These are phyloP conservation scores for Plutomurus gul DNA, from an alignment of 1,140 invertebrate genomes.

Conservation along the genomic window DNA sequence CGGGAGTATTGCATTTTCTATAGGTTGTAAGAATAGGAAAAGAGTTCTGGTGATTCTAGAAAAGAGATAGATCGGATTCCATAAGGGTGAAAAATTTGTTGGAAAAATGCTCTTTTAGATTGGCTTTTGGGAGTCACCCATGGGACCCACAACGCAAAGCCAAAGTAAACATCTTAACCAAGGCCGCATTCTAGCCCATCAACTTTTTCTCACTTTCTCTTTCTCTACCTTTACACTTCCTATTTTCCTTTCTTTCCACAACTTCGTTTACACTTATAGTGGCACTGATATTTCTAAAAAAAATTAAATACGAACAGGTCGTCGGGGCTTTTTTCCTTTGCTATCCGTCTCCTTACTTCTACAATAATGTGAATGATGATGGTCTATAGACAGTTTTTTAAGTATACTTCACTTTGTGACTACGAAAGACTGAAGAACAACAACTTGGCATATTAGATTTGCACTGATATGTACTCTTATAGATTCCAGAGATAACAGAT, in stretches of 20 bases:
- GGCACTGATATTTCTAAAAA: too few species aligned
- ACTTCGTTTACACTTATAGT: not conserved
- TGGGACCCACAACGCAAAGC: constrained; percentile 14
- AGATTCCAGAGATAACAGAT: too few species aligned
- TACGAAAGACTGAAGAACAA: too few species aligned
- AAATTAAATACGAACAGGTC: too few species aligned
- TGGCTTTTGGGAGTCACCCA: constrained; percentile 8
- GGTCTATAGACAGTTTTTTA: too few species aligned
- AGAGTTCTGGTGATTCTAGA: not conserved
- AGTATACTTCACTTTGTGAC: too few species aligned
- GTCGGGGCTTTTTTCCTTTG: too few species aligned
- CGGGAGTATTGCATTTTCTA: not conserved
- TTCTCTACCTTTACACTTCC: not conserved
- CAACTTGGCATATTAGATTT: too few species aligned
- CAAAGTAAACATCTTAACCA: constrained; percentile 1
- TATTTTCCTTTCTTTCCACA: not conserved
- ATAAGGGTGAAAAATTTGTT: constrained; percentile 25
- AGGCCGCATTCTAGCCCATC: not conserved
- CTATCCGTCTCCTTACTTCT: too few species aligned
- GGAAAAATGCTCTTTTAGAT: constrained; percentile 21
- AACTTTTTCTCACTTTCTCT: not conserved
- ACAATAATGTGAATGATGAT: too few species aligned
- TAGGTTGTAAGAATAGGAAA: not conserved
- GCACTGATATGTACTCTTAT: too few species aligned
- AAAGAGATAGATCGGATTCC: constrained; percentile 6